Percentiles rank a stretch among this genome's conserved stretches.
phyloP scores from a whole-genome alignment of 2,888 invertebrate genomes.

The Morpho helenor region DNA sequence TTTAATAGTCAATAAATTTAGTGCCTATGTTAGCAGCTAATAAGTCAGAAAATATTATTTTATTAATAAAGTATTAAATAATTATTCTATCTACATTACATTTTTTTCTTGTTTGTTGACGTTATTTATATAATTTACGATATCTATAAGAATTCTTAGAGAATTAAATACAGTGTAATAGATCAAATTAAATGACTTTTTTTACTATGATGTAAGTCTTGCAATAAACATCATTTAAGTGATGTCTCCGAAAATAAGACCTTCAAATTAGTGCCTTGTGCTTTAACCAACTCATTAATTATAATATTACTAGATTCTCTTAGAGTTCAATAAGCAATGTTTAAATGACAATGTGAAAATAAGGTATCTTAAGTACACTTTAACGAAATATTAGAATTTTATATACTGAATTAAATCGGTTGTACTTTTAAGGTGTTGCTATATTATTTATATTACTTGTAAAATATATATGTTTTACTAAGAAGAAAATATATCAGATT shows the following conservation, averaged over 20 bases:
- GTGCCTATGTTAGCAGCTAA: slow-evolving; percentile 17
- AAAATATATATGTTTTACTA: neutral
- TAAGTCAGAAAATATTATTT: slow-evolving; percentile 8
- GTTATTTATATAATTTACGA: neutral
- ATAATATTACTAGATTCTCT: neutral
- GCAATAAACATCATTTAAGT: too few relatives aligned
- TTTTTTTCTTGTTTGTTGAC: neutral
- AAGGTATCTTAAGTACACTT: neutral
- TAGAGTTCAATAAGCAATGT: too few relatives aligned
- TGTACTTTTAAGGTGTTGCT: slow-evolving; percentile 1
- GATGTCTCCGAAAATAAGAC: neutral
- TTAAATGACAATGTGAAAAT: neutral
- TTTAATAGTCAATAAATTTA: slow-evolving; percentile 8
- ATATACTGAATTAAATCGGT: too few relatives aligned
- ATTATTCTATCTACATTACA: neutral
- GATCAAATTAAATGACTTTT: neutral
- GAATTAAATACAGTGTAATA: neutral
- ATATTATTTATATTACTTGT: neutral
- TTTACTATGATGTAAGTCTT: neutral
- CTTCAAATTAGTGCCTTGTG: slow-evolving; percentile 13
- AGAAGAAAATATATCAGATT: too few relatives aligned
- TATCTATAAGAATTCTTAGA: neutral
- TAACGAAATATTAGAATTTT: too few relatives aligned
- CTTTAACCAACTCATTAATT: neutral
- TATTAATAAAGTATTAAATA: slow-evolving; percentile 7